Evolutionary conservation across 1,140 invertebrate species (phyloP), one percentile per base, ranked within the genome.

Genomic region (Drosophila mojavensis): DNA sequence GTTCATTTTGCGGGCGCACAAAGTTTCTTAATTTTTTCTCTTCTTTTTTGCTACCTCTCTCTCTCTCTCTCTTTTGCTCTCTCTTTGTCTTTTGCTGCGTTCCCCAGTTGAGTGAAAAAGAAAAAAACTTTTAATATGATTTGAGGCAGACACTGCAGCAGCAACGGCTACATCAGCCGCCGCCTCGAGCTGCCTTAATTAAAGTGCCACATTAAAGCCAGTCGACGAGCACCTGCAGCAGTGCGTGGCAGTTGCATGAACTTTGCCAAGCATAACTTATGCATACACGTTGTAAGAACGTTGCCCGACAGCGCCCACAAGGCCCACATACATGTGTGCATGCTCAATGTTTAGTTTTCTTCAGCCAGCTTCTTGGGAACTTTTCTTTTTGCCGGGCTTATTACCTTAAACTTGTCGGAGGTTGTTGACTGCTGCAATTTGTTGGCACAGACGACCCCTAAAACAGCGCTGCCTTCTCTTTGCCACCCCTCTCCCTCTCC

Each of bases 351-450:
- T 48, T 54, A 11, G 45, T 33, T 54, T 17, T 20, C 43, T 9
- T 47, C 15, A 55, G 24, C 60, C 61, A 76, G 64, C 71, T 64
- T 76, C 74, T 78, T 63, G 63, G 56, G 30, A 39, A 60, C 53
- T 76, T 78, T 79, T 74, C 48, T 64, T 66, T 78, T 67, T 58
- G 75, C 55, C 45, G 72, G 77, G 77, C 82, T 86, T 82, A 86
- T 88, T 86, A 89, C 72, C 83, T 86, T 83, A 88, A 89, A 89
- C 83, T 89, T 83, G 79, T 55, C 74, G 64, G 66, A 89, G 84
- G 84, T 89, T 89, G 84, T 90, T 89, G 84, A 89, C 84, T 89
- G 84, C 59, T 76, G 79, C 80, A 82, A 83, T 83, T 82, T 83
- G 79, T 78, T 79, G 76, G 63, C 79, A 39, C 75, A 47, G 30